Evolutionary conservation across 2,888 invertebrate species (phyloP).

Genomic region (Pyralis farinalis): DNA sequence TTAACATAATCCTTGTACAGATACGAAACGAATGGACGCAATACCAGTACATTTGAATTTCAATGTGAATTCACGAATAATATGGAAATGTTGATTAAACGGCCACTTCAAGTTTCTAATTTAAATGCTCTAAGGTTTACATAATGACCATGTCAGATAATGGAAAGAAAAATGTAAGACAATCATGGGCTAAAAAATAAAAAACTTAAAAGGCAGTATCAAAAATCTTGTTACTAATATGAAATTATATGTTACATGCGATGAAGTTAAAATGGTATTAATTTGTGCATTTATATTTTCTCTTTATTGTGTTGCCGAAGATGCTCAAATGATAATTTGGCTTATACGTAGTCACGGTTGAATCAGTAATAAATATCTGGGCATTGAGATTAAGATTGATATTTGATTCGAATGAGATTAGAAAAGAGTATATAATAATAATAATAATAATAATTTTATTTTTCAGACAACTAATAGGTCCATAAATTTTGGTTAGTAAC

Average conservation of each 20-base stretch:
- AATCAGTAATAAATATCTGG: slow-evolving; percentile 8
- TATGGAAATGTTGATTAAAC: slow-evolving; percentile 64
- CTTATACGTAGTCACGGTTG: slow-evolving; percentile 5
- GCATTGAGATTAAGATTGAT: slow-evolving; percentile 1
- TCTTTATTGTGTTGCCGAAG: background rate
- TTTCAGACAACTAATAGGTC: no score
- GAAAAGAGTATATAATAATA: no score
- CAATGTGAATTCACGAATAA: slow-evolving; percentile 65
- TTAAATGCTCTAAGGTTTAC: slow-evolving; percentile 41
- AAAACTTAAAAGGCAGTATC: no score
- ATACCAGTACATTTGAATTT: slow-evolving; percentile 72
- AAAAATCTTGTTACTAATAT: no score
- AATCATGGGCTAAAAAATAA: no score
- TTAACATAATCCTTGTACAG: slow-evolving; percentile 77
- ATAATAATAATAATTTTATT: no score
- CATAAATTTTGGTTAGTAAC: no score
- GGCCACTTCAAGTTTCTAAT: slow-evolving; percentile 54
- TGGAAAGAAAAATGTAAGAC: slow-evolving; percentile 4
- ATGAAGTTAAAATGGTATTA: no score
- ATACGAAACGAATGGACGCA: slow-evolving; percentile 69
- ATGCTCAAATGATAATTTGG: slow-evolving; percentile 8
- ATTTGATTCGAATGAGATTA: background rate
- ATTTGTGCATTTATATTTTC: background rate
- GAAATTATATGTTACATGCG: no score
- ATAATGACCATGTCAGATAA: slow-evolving; percentile 15